A percentile compares a stretch with the other conserved stretches of the same genome.
phyloP scores from a whole-genome alignment of 2,888 invertebrate species.

The Lithophane semibrunnea region DNA sequence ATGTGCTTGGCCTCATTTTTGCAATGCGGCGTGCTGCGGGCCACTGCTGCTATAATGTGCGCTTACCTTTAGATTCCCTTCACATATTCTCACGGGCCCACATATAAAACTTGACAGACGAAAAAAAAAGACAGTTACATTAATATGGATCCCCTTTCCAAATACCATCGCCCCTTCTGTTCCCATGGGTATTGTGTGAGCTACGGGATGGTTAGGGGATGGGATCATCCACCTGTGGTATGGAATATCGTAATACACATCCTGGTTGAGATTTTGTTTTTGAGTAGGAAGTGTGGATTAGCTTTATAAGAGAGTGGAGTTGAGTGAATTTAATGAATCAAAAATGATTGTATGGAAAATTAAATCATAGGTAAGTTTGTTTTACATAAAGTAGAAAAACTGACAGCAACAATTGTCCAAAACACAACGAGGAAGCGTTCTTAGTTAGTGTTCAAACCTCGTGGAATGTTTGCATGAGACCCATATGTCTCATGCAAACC shows the following conservation, averaged over 20 bases:
- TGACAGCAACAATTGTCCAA: no score
- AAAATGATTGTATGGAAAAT: not conserved
- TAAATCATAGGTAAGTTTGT: not conserved
- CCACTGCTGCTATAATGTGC: not conserved
- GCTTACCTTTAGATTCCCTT: not conserved
- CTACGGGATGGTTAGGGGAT: constrained; percentile 6
- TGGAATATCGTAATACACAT: constrained; percentile 14
- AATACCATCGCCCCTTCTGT: constrained; percentile 29
- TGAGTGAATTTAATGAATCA: no score
- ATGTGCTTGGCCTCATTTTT: no score
- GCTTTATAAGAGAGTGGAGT: not conserved
- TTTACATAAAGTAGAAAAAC: not conserved
- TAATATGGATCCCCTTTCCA: not conserved
- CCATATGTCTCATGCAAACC: no score
- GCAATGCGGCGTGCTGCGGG: no score
- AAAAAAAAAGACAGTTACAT: not conserved
- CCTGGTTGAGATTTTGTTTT: constrained; percentile 25
- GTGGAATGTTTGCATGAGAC: no score
- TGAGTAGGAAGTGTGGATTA: not conserved
- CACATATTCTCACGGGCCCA: not conserved
- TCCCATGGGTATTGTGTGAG: constrained; percentile 49
- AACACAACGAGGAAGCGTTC: no score
- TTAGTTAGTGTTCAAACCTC: no score
- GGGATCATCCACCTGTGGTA: constrained; percentile 42
- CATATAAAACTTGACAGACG: not conserved